Evolutionary conservation across 2,113 vertebrate species (phyloP), one percentile per base, ranked within the genome.

Genomic region (Varanus komodoensis): DNA sequence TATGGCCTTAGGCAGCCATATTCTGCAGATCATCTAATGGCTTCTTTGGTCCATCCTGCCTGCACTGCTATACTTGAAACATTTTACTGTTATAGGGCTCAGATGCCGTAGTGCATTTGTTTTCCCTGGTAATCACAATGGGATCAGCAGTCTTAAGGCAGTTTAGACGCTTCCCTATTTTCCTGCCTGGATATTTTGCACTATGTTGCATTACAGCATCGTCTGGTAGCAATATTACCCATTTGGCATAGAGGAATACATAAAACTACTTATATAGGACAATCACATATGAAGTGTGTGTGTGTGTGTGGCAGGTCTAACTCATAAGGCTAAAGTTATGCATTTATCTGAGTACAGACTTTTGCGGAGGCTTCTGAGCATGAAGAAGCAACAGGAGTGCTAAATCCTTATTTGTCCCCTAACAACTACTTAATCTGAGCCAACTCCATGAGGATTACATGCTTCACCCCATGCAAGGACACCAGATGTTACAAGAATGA

Each of bases 401-500:
- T 54, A 29, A 19, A 84, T 77, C 29, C 23, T 25, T 52, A 7
- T 68, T 81, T 90, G 68, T 88, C 48, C 2, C 6, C 0, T 48
- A 82, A 81, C 3, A 83, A 8, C 25, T 84, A 68, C 0, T 87
- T 61, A 92, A 91, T 93, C 1, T 23, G 85, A 82, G 87, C n/a
- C 3, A 87, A 15, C 5, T 86, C n/a, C 3, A 0, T 4, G 1
- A 86, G 27, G 86, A 82, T 12, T 87, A 82, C 27, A 6, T 12
- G 44, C 4, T 1, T 12, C 77, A 68, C 8, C 38, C 88, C 78
- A 5, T 0, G 34, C 86, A 21, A 80, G 21, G 68, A 34, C 38
- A 91, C 69, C 54, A 89, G 89, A 92, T 0, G 0, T 0, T 0
- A 80, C n/a, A 87, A 0, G 0, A 90, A 38, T 2, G 32, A n/a